Percentiles rank a stretch among this genome's conserved stretches.
These are phyloP conservation scores for Porites evermanni DNA, from an alignment of 92 coral and sea anemone species.

Conservation along the genomic window DNA sequence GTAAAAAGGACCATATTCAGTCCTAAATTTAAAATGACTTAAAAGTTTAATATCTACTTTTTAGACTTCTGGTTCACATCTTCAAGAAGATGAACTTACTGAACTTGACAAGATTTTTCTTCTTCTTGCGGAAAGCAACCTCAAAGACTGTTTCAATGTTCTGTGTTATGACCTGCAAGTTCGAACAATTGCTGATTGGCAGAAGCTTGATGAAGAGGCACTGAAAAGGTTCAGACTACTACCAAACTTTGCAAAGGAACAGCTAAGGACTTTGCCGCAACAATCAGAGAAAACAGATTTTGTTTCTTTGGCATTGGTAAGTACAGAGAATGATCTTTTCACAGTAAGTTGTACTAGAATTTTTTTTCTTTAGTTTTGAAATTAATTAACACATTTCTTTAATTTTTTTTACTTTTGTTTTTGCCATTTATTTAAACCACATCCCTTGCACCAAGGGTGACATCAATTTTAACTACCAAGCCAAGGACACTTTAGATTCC, in stretches of 20 bases:
- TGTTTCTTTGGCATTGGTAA: slow-evolving; percentile 38
- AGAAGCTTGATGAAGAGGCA: slow-evolving; percentile 27
- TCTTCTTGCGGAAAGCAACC: slow-evolving; percentile 59
- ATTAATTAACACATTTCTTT: too few species aligned
- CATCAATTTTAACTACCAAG: too few species aligned
- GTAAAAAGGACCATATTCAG: too few species aligned
- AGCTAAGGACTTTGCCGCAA: slow-evolving; percentile 6
- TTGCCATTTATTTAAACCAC: too few species aligned
- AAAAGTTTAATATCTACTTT: not conserved
- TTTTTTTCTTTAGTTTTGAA: too few species aligned
- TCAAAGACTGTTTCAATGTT: slow-evolving; percentile 48
- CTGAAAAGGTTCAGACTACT: slow-evolving; percentile 38
- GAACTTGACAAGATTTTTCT: slow-evolving; percentile 76
- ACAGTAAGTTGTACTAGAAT: too few species aligned
- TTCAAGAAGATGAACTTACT: slow-evolving; percentile 25
- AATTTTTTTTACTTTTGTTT: too few species aligned
- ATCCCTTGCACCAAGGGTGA: too few species aligned
- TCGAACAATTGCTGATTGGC: slow-evolving; percentile 50
- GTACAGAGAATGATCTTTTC: not conserved
- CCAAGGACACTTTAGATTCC: too few species aligned
- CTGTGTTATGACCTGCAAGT: slow-evolving; percentile 65
- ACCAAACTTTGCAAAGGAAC: slow-evolving; percentile 32
- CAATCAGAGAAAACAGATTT: slow-evolving; percentile 9
- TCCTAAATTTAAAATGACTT: too few species aligned
- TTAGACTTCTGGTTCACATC: not conserved